phyloP scores from a whole-genome alignment of 2,888 invertebrate genomes.

The Ennomos fuscantarius region DNA sequence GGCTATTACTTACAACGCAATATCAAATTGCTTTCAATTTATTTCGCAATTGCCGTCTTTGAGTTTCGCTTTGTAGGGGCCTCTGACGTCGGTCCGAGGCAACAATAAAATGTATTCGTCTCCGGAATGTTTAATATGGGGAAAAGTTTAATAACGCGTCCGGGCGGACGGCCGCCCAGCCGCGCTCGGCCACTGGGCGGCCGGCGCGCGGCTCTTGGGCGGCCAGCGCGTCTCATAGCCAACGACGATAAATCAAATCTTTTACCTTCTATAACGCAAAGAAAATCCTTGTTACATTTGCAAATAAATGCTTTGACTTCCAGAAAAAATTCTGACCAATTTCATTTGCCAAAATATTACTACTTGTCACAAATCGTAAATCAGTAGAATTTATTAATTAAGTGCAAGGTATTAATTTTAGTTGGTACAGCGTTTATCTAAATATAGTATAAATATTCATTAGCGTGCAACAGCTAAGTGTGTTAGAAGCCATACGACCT shows the following conservation, averaged over 20 bases:
- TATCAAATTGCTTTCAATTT: constrained; percentile 86
- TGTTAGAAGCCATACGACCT: constrained; percentile 15
- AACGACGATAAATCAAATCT: constrained; percentile 84
- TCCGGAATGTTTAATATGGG: constrained; percentile 86
- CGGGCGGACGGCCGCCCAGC: constrained; percentile 62
- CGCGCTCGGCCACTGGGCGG: constrained; percentile 48
- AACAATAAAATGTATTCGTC: constrained; percentile 86
- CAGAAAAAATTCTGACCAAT: constrained; percentile 31
- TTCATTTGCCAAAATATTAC: background rate
- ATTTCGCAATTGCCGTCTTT: constrained; percentile 86
- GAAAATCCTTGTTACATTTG: constrained; percentile 81
- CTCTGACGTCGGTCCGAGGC: constrained; percentile 85
- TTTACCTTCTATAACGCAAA: constrained; percentile 76
- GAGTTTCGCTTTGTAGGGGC: constrained; percentile 85
- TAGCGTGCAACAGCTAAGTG: constrained; percentile 64
- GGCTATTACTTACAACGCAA: constrained; percentile 85
- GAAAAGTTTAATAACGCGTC: constrained; percentile 86
- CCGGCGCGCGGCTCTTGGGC: constrained; percentile 45
- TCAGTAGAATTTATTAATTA: too few species aligned
- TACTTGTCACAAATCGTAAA: too few species aligned
- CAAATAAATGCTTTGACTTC: constrained; percentile 66
- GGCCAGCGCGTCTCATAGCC: constrained; percentile 70
- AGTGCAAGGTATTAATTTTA: too few species aligned
- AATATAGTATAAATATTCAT: constrained; percentile 64
- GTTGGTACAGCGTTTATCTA: background rate